Conservation (phyloP, 2,113 vertebrate genomes). For the Paramormyrops kingsleyae region DNA sequence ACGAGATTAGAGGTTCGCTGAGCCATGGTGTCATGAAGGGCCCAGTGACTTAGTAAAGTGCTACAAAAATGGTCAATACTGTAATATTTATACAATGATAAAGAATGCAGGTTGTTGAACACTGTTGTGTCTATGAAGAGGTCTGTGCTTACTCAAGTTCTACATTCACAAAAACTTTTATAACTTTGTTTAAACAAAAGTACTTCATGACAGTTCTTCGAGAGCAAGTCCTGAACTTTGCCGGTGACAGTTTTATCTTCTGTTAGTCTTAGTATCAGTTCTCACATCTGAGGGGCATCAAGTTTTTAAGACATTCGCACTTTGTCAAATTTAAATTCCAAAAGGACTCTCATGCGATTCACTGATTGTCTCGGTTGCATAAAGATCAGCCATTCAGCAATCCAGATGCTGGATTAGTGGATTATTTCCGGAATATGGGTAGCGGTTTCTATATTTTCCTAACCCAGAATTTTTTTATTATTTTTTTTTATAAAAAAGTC, state of each 20-base stretch:
- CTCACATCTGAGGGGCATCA: not conserved
- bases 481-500: not conserved
- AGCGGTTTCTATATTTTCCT: not conserved
- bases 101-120: not conserved
- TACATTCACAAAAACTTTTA: not conserved
- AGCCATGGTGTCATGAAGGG: not conserved
- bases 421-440: not conserved
- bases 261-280: not conserved
- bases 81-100: not conserved
- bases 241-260: not conserved
- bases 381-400: not conserved
- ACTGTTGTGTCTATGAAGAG: not conserved
- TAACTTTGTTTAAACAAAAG: not conserved
- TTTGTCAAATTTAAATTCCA: conserved; percentile 10
- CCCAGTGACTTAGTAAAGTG: not conserved
- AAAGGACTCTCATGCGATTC: not conserved
- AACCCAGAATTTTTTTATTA: not conserved
- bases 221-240: not conserved
- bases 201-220: not conserved
- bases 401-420: not conserved
- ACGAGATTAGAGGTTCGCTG: not conserved
- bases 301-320: not conserved
- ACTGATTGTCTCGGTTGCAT: not conserved
- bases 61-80: not conserved
- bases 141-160: not conserved